Base-by-base conservation (phyloP, 2,888 invertebrate species). In the Lathronympha strigana region DNA sequence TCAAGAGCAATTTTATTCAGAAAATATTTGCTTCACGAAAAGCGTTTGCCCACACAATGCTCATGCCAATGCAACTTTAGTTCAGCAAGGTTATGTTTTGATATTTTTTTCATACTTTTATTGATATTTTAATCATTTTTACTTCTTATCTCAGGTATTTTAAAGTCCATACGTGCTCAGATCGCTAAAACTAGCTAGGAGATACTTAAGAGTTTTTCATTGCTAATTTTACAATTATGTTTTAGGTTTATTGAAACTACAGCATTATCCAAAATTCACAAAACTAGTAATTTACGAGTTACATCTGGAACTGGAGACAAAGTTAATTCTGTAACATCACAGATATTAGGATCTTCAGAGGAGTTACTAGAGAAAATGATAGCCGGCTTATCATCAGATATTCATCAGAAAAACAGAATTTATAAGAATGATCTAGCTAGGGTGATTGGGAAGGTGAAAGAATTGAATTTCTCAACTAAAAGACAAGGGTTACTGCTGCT, bases 401-500 rank as follows among this genome's bases (percentile, higher is more conserved):
- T 91, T 63, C 80, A 88, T 50, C 84, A 86, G 68, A 92, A 90
- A 67, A 84, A 90, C 66, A 81, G 91, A 73, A 86, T 92, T 0
- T 92, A 92, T 67, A 90, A 87, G 67, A 92, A 92, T 82, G 90
- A 90, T 72, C 77, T 92, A 33, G 17, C 81, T 9, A 78, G 83
- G 73, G 80, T 89, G 1, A 58, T 91, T 38, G 74, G 75, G 15
- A 89, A 88, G 77, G 75, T 92, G 0, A 84, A 83, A 40, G 88
- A 90, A 54, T 68, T 82, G 2, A 86, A 90, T 66, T 86, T 84
- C 72, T 86, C 86, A 17, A 86, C 86, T 15, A 86, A 85, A 68
- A 90, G 88, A 62, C 92, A 93, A 72, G 85, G 88, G 0, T 67
- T 92, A 28, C 75, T 92, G 6, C 73, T 95, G 17, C 83, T 95